Evolutionary conservation across 92 coral and sea anemone species (phyloP).

Genomic region (Pocillopora meandrina): DNA sequence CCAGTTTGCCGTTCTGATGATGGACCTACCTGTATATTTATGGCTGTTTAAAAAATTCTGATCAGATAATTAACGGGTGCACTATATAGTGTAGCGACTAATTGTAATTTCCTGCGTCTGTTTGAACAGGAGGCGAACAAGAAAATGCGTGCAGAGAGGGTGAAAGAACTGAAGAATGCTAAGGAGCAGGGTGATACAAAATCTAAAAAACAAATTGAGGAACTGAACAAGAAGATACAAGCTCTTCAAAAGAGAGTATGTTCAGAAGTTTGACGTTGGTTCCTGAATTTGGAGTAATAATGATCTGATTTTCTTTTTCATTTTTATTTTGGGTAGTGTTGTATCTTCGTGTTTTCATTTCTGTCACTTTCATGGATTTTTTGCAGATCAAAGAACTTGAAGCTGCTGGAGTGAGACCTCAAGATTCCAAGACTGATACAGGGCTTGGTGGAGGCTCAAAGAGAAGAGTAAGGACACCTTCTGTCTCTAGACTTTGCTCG

Average conservation of each 20-base stretch:
- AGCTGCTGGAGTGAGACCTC: slow-evolving; percentile 67
- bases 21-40: too few relatives aligned
- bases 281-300: background rate
- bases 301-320: background rate
- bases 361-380: background rate
- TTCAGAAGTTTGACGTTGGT: background rate
- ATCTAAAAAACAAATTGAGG: slow-evolving; percentile 90
- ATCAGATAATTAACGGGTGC: too few relatives aligned
- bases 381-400: slow-evolving; percentile 93
- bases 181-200: slow-evolving; percentile 84
- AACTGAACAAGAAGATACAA: slow-evolving; percentile 91
- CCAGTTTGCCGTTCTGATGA: too few relatives aligned
- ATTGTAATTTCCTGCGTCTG: too few relatives aligned
- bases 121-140: slow-evolving; percentile 73
- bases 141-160: slow-evolving; percentile 87
- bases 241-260: slow-evolving; percentile 89
- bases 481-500: background rate
- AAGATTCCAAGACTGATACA: slow-evolving; percentile 76
- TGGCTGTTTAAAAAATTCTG: too few relatives aligned
- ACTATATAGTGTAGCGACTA: too few relatives aligned
- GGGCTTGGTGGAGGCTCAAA: slow-evolving; percentile 56
- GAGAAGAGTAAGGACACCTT: slow-evolving; percentile 60
- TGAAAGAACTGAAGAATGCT: slow-evolving; percentile 78
- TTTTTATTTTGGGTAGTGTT: background rate
- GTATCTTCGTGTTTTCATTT: background rate